These are phyloP conservation scores for Globodera rostochiensis DNA, from an alignment of 1,140 invertebrate genomes.

Conservation along the genomic window DNA sequence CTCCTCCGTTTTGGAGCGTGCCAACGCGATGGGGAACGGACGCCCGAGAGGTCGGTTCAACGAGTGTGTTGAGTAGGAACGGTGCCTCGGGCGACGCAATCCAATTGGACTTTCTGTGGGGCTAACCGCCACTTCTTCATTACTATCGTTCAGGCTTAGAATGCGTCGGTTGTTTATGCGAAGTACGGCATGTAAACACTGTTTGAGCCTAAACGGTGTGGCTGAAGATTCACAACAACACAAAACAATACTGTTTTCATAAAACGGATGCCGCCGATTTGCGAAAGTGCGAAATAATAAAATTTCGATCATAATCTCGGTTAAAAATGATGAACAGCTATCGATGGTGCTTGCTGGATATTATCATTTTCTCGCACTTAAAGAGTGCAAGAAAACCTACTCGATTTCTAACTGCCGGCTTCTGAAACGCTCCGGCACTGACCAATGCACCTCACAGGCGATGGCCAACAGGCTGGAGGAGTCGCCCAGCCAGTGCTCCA, in stretches of 20 bases:
- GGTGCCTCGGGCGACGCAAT: not conserved
- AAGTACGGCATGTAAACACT: constrained; percentile 48
- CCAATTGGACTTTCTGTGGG: constrained; percentile 9
- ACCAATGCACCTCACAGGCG: constrained; percentile 60
- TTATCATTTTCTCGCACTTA: too few species aligned
- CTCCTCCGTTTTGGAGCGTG: constrained; percentile 54
- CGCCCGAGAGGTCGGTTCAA: not conserved
- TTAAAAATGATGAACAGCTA: too few species aligned
- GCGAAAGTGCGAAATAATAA: too few species aligned
- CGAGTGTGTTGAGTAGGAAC: constrained; percentile 5
- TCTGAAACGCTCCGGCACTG: constrained; percentile 51
- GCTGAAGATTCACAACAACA: constrained; percentile 3
- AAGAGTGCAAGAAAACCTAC: constrained; percentile 23
- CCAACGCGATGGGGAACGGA: constrained; percentile 40
- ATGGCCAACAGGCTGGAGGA: constrained; percentile 47
- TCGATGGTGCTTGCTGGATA: too few species aligned
- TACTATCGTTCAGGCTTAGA: constrained; percentile 47
- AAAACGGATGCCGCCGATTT: too few species aligned
- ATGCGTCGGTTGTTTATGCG: constrained; percentile 54
- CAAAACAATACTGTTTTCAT: too few species aligned
- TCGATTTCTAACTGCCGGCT: constrained; percentile 51
- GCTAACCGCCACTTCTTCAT: not conserved
- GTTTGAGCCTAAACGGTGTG: constrained; percentile 47
- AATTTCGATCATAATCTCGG: too few species aligned
- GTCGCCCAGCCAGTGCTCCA: constrained; percentile 50